phyloP scores from a whole-genome alignment of 2,113 vertebrate genomes.

The Herpetotheres cachinnans region DNA sequence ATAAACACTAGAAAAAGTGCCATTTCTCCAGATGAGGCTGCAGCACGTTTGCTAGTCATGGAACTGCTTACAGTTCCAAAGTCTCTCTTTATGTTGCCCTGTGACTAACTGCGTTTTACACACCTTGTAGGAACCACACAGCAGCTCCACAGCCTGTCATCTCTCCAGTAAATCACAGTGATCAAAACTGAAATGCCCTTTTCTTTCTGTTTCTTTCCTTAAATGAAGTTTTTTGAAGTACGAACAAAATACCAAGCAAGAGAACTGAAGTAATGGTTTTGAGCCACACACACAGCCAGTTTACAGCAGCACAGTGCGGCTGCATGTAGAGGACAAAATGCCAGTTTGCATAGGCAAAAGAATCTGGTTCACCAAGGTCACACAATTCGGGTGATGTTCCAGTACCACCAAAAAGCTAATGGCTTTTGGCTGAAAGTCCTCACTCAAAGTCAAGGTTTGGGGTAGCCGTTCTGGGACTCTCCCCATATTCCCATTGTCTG shows the following conservation, averaged over 20 bases:
- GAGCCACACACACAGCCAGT: neutral
- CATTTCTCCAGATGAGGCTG: neutral
- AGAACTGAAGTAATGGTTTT: neutral
- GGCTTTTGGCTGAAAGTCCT: neutral
- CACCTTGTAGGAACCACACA: neutral
- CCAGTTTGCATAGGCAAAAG: neutral
- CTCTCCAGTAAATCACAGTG: neutral
- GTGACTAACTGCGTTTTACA: neutral
- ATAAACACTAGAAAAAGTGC: neutral
- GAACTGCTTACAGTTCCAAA: neutral
- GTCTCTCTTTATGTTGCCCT: neutral
- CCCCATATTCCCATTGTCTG: neutral
- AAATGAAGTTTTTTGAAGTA: neutral
- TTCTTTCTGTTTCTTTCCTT: neutral
- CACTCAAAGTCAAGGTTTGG: neutral
- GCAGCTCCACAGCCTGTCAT: neutral
- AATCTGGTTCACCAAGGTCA: neutral
- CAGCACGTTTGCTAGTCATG: neutral
- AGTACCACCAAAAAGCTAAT: neutral
- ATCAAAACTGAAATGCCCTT: neutral
- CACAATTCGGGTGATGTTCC: neutral
- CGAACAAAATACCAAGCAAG: neutral
- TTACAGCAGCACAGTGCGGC: neutral
- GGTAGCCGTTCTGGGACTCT: neutral
- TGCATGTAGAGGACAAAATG: neutral